Evolutionary conservation across 2,888 invertebrate species (phyloP).

Genomic region (Podotricha telesiphe): DNA sequence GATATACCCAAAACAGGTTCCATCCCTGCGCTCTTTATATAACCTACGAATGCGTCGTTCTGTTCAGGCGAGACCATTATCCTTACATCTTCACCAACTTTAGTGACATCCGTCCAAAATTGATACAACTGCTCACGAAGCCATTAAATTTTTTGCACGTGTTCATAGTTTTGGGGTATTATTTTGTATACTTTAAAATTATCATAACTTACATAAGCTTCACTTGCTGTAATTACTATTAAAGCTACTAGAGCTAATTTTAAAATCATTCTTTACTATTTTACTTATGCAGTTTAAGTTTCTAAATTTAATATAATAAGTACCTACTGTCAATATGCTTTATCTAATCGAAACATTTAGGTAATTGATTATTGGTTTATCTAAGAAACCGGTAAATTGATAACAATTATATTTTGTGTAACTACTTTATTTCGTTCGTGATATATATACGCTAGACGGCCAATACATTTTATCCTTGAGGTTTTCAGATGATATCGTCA

Average conservation of each 20-base stretch:
- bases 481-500: too few relatives aligned
- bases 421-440: too few relatives aligned
- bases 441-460: too few relatives aligned
- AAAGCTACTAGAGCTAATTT: conserved; percentile 11
- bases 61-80: conserved; percentile 56
- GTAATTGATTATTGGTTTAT: not conserved
- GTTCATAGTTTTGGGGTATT: conserved; percentile 65
- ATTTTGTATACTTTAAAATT: conserved; percentile 83
- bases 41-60: conserved; percentile 50
- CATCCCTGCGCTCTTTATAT: conserved; percentile 50
- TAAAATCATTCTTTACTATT: conserved; percentile 21
- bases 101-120: conserved; percentile 60
- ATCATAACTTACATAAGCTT: conserved; percentile 62
- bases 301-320: not conserved
- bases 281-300: not conserved
- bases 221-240: conserved; percentile 33
- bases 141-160: conserved; percentile 54
- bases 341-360: conserved; percentile 12
- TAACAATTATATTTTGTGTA: not conserved
- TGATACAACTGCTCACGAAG: conserved; percentile 48
- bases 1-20: conserved; percentile 48
- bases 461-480: too few relatives aligned
- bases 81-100: conserved; percentile 59
- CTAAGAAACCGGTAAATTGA: not conserved
- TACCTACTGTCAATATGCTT: not conserved